phyloP scores from a whole-genome alignment of 2,797 vertebrate genomes.

The Muscicapa striata region DNA sequence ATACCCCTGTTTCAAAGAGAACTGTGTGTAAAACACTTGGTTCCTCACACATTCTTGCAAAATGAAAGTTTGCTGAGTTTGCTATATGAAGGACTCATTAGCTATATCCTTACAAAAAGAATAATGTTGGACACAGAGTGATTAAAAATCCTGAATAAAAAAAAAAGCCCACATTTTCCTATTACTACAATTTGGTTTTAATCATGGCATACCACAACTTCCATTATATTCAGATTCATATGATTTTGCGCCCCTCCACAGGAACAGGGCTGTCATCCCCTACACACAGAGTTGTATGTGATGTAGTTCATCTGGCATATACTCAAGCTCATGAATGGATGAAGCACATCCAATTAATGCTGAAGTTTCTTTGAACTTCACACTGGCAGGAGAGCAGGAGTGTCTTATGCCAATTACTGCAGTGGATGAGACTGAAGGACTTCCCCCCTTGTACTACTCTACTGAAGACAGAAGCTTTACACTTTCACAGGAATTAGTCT shows the following conservation, averaged over 20 bases:
- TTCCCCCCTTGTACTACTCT: not conserved
- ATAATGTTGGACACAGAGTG: not conserved
- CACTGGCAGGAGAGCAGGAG: not conserved
- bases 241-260: not conserved
- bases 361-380: conserved; percentile 10
- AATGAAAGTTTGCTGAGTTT: not conserved
- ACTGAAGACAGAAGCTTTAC: not conserved
- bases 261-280: not conserved
- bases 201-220: not conserved
- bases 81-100: not conserved
- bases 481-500: not conserved
- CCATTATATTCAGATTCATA: not conserved
- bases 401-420: conserved; percentile 11
- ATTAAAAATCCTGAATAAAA: not conserved
- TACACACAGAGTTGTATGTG: rapidly evolving
- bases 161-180: not conserved
- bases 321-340: not conserved
- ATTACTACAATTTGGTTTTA: not conserved
- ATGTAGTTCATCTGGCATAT: not conserved
- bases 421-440: not conserved
- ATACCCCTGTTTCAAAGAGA: not conserved
- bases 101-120: not conserved
- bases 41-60: not conserved
- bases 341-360: not conserved
- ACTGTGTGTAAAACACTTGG: not conserved